Evolutionary conservation across 1,140 invertebrate species (phyloP).

Genomic region (Pentalonia nigronervosa): DNA sequence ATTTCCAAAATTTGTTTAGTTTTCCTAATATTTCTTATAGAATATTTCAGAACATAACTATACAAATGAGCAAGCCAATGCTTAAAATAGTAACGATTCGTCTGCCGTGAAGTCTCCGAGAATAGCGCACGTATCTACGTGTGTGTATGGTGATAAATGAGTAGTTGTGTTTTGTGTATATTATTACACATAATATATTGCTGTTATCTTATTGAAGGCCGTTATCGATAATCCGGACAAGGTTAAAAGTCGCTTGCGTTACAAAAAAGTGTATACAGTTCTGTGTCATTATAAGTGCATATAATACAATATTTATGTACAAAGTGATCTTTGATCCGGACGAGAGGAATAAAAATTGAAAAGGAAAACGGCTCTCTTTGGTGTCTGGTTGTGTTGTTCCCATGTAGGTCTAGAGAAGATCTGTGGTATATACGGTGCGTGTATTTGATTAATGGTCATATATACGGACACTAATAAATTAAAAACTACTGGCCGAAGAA

Average conservation of each 20-base stretch:
- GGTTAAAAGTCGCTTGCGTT: slow-evolving; percentile 38
- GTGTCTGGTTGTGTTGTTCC: background rate
- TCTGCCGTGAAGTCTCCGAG: slow-evolving; percentile 11
- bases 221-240: slow-evolving; percentile 48
- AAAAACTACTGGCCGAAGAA: background rate
- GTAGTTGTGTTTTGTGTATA: background rate
- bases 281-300: slow-evolving; percentile 7
- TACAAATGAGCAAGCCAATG: background rate
- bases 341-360: background rate
- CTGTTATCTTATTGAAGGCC: slow-evolving; percentile 37
- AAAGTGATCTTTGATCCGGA: background rate
- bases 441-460: slow-evolving; percentile 22
- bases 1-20: background rate
- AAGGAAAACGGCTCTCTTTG: background rate
- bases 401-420: background rate
- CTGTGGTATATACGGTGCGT: background rate
- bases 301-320: background rate
- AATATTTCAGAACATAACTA: background rate
- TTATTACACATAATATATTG: background rate
- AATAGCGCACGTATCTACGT: background rate
- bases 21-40: background rate
- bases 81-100: background rate
- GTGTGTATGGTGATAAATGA: background rate
- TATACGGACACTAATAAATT: background rate
- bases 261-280: slow-evolving; percentile 22